phyloP scores from a whole-genome alignment of 2,113 vertebrate genomes.

The Drymodes brunneopygia region DNA sequence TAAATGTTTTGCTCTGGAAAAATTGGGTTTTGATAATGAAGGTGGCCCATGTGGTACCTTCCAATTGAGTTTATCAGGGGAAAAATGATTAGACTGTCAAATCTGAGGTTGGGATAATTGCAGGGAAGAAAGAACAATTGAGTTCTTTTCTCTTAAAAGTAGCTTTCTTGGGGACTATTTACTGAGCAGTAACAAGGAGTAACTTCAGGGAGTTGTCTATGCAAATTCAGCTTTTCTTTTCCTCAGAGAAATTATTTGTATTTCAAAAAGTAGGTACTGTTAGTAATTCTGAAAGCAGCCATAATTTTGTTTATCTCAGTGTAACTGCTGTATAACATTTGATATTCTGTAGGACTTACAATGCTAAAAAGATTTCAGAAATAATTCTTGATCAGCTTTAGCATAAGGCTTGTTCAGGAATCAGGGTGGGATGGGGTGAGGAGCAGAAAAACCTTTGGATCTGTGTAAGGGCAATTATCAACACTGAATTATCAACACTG shows the following conservation, averaged over 20 bases:
- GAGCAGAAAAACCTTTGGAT: not conserved
- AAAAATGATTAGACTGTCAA: not conserved
- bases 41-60: not conserved
- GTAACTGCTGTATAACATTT: not conserved
- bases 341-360: not conserved
- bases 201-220: not conserved
- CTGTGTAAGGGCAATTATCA: not conserved
- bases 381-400: not conserved
- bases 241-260: not conserved
- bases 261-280: not conserved
- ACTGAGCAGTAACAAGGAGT: not conserved
- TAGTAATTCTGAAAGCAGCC: not conserved
- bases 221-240: not conserved
- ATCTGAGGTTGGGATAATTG: not conserved
- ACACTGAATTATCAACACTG: not conserved
- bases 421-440: not conserved
- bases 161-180: not conserved
- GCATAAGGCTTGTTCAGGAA: not conserved
- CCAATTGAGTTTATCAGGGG: not conserved
- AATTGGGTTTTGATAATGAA: not conserved
- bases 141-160: not conserved
- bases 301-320: not conserved
- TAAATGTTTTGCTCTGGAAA: not conserved
- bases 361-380: not conserved
- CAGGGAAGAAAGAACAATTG: not conserved